Base-by-base conservation (phyloP, 37 sponge, comb jelly and placozoan genomes). In the Chondrosia reniformis region DNA sequence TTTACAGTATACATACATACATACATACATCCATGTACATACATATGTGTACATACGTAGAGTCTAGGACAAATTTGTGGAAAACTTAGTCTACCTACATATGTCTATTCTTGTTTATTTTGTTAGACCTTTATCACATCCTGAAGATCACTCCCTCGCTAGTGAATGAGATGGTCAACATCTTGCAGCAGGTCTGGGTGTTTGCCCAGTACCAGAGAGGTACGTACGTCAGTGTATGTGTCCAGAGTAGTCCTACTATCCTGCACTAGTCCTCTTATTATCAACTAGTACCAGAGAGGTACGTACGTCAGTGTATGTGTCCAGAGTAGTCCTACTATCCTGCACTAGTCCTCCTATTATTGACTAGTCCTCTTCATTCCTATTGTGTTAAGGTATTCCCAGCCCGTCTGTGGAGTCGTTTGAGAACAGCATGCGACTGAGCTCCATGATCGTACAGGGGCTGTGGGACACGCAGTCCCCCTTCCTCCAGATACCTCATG, bases 401-500 rank as follows among this genome's bases (percentile, higher is more conserved):
- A 37, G 55, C 17, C 96, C 96, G 12, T 83, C 84, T 27, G 61
- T 89, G 46, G 84, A 91, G 33, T 78, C 82, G 7, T 92, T 87
- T 82, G 97, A 96, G 81, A 90, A 90, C 56, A 76, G 88, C 33
- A 92, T 97, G 80, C 84, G 58, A 30, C 59, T 87, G 25, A 90
- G 86, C 59, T 79, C 77, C 34, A 85, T 92, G 82, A 34, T 92
- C 22, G 88, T 94, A 25, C 98, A 97, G 83, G 85, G 76, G 0
- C 64, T 83, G 75, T 89, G 93, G 93, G 83, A 74, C 54, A 67
- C 30, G 31, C 74, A 83, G 65, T 42, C 75, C 13, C 84, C 81
- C 17, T 63, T 96, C 63, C 44, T 93, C 31, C 97, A 96, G 62
- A 83, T 96, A 21, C 97, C 97, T 19, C 97, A 96, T 67, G 42